These are phyloP conservation scores for Ditylenchus weischeri DNA, from an alignment of 2,888 invertebrate species.

Conservation along the genomic window DNA sequence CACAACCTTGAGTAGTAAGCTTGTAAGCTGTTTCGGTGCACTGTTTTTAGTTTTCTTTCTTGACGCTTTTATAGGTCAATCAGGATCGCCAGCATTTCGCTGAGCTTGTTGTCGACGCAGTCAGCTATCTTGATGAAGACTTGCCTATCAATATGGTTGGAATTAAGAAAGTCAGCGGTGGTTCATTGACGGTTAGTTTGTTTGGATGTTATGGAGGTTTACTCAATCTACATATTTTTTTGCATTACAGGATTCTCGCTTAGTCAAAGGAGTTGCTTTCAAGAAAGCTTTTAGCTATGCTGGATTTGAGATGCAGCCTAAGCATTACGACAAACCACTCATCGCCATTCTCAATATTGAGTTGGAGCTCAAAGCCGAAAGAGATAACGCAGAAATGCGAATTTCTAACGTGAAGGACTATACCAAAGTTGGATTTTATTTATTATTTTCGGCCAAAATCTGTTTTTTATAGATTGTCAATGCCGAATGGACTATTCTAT, in stretches of 20 bases:
- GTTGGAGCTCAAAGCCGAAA: slow-evolving; percentile 92
- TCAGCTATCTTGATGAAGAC: slow-evolving; percentile 77
- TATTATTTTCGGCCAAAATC: slow-evolving; percentile 12
- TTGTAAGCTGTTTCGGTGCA: slow-evolving; percentile 68
- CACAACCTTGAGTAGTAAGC: slow-evolving; percentile 92
- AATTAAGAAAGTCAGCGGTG: slow-evolving; percentile 80
- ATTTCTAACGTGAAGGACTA: slow-evolving; percentile 78
- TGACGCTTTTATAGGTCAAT: slow-evolving; percentile 16
- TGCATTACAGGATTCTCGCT: slow-evolving; percentile 71
- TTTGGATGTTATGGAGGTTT: no score
- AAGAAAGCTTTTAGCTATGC: slow-evolving; percentile 99
- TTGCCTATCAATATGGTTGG: slow-evolving; percentile 98
- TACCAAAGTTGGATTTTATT: slow-evolving; percentile 46
- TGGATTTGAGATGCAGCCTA: slow-evolving; percentile 99
- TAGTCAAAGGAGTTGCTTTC: slow-evolving; percentile 92
- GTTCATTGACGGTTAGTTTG: slow-evolving; percentile 40
- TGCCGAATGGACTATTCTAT: slow-evolving; percentile 96
- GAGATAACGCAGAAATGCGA: slow-evolving; percentile 95
- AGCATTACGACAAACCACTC: slow-evolving; percentile 79
- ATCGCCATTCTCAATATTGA: slow-evolving; percentile 96
- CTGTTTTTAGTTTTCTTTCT: not conserved
- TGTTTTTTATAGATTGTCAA: slow-evolving; percentile 78
- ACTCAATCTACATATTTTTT: not conserved
- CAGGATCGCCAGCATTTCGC: slow-evolving; percentile 88
- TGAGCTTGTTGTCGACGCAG: slow-evolving; percentile 95